phyloP scores from a whole-genome alignment of 2,888 invertebrate genomes.

The Epistrophe eligans region DNA sequence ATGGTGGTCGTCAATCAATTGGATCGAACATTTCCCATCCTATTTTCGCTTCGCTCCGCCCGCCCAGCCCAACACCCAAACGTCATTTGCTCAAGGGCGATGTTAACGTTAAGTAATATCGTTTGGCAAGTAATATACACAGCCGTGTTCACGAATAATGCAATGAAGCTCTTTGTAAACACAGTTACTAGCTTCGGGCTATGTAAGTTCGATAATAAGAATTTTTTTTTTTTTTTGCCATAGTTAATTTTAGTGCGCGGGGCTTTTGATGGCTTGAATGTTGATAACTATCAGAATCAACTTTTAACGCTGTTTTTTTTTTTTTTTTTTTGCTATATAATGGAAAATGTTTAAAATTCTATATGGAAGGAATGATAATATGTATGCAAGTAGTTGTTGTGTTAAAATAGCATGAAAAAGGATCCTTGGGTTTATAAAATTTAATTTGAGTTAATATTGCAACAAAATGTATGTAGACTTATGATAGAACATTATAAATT shows the following conservation, averaged over 20 bases:
- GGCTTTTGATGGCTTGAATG: not conserved
- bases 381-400: not conserved
- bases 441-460: not conserved
- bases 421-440: not conserved
- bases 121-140: slow-evolving; percentile 66
- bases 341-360: not conserved
- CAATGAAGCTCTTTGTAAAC: slow-evolving; percentile 63
- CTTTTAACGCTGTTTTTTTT: not conserved
- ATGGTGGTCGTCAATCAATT: slow-evolving; percentile 72
- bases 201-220: slow-evolving; percentile 47
- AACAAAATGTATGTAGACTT: not conserved
- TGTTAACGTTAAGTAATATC: slow-evolving; percentile 74
- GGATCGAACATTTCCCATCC: slow-evolving; percentile 56
- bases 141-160: slow-evolving; percentile 62
- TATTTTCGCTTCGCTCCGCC: not conserved
- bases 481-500: not conserved
- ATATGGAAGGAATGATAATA: not conserved
- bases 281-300: slow-evolving; percentile 11
- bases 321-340: not conserved
- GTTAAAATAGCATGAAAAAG: not conserved
- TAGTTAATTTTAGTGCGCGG: slow-evolving; percentile 10
- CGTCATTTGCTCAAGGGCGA: slow-evolving; percentile 70
- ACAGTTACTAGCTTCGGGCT: slow-evolving; percentile 38
- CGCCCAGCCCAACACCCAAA: not conserved
- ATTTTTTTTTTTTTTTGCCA: slow-evolving; percentile 1